phyloP scores from a whole-genome alignment of 2,888 invertebrate genomes.

The Ennomos quercinarius region DNA sequence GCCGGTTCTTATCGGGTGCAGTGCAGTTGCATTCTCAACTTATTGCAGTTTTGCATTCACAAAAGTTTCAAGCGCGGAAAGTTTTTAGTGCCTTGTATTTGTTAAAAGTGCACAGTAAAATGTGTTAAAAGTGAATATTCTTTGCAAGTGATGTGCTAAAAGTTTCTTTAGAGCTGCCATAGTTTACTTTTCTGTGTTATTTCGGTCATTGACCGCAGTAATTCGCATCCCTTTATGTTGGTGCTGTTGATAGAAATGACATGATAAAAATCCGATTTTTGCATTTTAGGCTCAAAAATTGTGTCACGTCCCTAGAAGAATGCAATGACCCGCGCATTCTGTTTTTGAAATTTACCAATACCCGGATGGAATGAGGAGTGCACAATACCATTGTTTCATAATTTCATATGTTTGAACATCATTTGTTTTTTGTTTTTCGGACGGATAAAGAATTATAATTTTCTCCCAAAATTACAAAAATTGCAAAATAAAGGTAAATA shows the following conservation, averaged over 20 bases:
- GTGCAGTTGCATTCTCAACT: conserved; percentile 85
- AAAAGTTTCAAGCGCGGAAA: conserved; percentile 82
- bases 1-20: conserved; percentile 85
- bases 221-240: conserved; percentile 78
- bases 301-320: conserved; percentile 78
- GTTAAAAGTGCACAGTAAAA: conserved; percentile 62
- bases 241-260: conserved; percentile 63
- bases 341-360: conserved; percentile 81
- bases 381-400: conserved; percentile 83
- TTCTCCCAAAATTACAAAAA: conserved; percentile 86
- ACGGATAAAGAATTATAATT: conserved; percentile 82
- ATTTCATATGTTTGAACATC: conserved; percentile 85
- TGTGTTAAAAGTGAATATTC: conserved; percentile 75
- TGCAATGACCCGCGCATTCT: conserved; percentile 79
- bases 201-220: conserved; percentile 86
- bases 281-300: conserved; percentile 71
- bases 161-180: conserved; percentile 73
- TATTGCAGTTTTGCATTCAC: conserved; percentile 84
- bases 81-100: conserved; percentile 74
- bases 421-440: conserved; percentile 86
- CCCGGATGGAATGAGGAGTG: conserved; percentile 84
- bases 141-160: conserved; percentile 73
- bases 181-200: conserved; percentile 79
- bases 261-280: conserved; percentile 71
- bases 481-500: conserved; percentile 84